Percentiles rank a stretch among this genome's conserved stretches.
Conservation (phyloP, 2,797 vertebrate species). For the Microchirus variegatus region DNA sequence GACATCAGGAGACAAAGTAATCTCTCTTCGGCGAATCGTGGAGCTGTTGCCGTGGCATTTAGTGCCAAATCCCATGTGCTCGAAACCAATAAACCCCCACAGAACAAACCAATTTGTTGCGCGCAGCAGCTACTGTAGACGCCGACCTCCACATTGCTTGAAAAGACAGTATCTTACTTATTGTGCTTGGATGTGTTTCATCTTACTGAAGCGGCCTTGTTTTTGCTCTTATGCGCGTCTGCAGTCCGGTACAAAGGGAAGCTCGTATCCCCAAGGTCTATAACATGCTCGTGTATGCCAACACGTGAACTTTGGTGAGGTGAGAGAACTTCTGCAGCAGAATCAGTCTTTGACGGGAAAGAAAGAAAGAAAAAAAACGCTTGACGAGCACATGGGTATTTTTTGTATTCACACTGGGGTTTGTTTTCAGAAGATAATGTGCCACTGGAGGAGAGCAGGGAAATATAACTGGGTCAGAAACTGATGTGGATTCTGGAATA, state of each 20-base stretch:
- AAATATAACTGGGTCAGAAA: conserved; percentile 52
- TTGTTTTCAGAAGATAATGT: conserved; percentile 39
- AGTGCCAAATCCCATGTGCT: conserved; percentile 5
- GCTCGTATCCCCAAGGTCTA: conserved; percentile 29
- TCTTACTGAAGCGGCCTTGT: conserved; percentile 16
- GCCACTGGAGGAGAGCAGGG: conserved; percentile 18
- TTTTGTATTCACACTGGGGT: conserved; percentile 41
- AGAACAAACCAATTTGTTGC: conserved; percentile 29
- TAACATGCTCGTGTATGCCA: conserved; percentile 18
- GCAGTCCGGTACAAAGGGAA: conserved; percentile 34
- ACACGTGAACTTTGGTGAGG: conserved; percentile 40
- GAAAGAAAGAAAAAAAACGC: too few species aligned
- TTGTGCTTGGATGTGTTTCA: conserved; percentile 45
- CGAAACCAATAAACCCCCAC: conserved; percentile 13
- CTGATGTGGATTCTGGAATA: conserved; percentile 31
- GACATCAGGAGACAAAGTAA: too few species aligned
- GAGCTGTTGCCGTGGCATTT: background rate
- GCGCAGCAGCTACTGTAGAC: conserved; percentile 1
- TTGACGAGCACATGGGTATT: too few species aligned
- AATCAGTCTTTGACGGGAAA: conserved; percentile 31
- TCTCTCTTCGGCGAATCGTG: too few species aligned
- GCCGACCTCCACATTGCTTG: background rate
- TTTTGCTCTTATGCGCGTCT: conserved; percentile 24
- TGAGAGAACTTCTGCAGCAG: conserved; percentile 30
- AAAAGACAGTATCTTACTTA: conserved; percentile 21